Evolutionary conservation across 2,888 invertebrate species (phyloP), one percentile per base, ranked within the genome.

Genomic region (Drosophila merina): DNA sequence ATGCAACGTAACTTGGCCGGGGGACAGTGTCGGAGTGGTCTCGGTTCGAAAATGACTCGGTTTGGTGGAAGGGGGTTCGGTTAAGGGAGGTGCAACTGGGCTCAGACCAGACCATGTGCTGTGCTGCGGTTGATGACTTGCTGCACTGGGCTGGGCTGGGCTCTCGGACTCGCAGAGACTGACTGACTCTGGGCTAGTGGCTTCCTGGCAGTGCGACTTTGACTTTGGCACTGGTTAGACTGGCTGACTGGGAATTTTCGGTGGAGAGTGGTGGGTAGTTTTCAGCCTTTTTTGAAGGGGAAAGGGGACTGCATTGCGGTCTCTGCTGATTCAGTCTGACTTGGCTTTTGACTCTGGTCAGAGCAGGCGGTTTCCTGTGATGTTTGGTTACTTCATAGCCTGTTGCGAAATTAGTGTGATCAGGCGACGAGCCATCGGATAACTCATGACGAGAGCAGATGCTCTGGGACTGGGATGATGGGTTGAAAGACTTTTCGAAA

Each of bases 141-240:
- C 81, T 20, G 40, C 14, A 55, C 36, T 69, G 40, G 40, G 8
- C 14, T 14, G 40, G 40, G 12, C 77, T 72, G 77, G 79, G 72
- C 85, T 81, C 44, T 81, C 72, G 74, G 57, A 42, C 69, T 58
- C 57, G 52, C 75, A 74, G 83, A 87, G 83, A 87, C 85, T 79
- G 73, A 69, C 68, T 86, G 86, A 84, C 87, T 82, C 79, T 81
- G 75, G 55, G 50, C 31, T 20, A 33, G 47, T 42, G 42, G 20
- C 45, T 45, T 28, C 58, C 58, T 38, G 60, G 40, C 59, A 62
- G 60, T 59, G 42, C 72, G 76, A 82, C 81, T 82, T 81, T 86
- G 81, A 86, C 87, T 86, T 86, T 86, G 81, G 74, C 77, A 85
- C 85, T 87, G 87, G 87, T 86, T 86, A 86, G 86, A 86, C 87